Conservation (phyloP, 2,113 vertebrate genomes). For the Sardina pilchardus region DNA sequence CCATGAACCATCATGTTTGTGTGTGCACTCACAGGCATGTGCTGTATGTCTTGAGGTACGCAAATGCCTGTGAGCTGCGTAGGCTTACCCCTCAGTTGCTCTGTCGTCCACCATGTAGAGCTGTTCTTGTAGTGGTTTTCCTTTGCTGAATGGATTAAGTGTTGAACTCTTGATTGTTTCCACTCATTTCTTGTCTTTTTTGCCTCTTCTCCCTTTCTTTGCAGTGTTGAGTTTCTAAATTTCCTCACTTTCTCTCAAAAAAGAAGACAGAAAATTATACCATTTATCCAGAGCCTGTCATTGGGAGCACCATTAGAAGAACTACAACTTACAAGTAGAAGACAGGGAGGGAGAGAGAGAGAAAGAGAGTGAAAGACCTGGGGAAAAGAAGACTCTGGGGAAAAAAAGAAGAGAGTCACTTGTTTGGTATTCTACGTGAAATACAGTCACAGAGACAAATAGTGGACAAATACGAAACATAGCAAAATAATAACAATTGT, state of each 20-base stretch:
- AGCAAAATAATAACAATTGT: background rate
- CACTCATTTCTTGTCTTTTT: slow-evolving; percentile 41
- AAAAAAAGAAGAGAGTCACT: slow-evolving; percentile 1
- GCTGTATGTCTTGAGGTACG: background rate
- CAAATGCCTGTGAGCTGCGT: slow-evolving; percentile 9
- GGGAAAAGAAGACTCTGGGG: slow-evolving; percentile 20
- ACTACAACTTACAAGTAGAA: slow-evolving; percentile 10
- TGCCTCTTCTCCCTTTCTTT: slow-evolving; percentile 41
- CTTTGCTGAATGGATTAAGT: background rate
- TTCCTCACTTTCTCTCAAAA: slow-evolving; percentile 43
- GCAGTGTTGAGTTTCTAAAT: slow-evolving; percentile 77
- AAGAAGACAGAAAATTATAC: slow-evolving; percentile 54
- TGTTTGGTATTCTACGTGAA: background rate
- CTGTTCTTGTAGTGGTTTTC: background rate
- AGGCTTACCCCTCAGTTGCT: slow-evolving; percentile 11
- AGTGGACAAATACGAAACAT: background rate
- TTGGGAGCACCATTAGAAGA: slow-evolving; percentile 47
- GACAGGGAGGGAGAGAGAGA: slow-evolving; percentile 46
- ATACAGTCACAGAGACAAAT: background rate
- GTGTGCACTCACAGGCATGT: slow-evolving; percentile 15
- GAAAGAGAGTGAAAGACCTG: slow-evolving; percentile 30
- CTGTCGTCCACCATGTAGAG: background rate
- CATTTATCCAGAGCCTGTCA: slow-evolving; percentile 47
- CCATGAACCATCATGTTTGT: slow-evolving; percentile 14
- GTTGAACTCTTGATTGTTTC: background rate